Base-by-base conservation (phyloP, 2,888 invertebrate species). In the Myathropa florea region DNA sequence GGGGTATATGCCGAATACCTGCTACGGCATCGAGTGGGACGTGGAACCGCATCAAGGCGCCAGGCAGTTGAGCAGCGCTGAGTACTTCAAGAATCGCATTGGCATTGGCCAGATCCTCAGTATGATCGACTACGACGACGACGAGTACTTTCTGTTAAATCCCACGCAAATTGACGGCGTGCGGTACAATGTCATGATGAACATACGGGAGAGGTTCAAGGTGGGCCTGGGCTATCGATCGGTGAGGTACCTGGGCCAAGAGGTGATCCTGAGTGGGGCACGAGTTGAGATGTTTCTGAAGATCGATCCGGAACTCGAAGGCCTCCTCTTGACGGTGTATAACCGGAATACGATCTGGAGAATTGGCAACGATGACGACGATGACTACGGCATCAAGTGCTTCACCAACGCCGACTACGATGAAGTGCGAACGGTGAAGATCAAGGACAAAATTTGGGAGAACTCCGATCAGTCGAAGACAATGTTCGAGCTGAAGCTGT, bases 351-450 rank as follows among this genome's bases (percentile, higher is more conserved):
- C 93, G 75, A 91, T 95, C 72, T 94, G 94, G 94, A 93, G 93
- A 82, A 59, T 88, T 3, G 83, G 89, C 14, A 79, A 88, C 2
- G 80, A 88, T 57, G 79, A 82, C 6, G 77, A 89, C 7, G 88
- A 92, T 53, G 93, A 94, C 80, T 93, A 91, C 87, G 94, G 94
- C 4, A 92, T 95, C 61, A 94, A 94, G 89, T 95, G 95, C 90
- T 95, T 95, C 90, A 94, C 95, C 3, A 94, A 95, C 89, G 94
- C 94, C 0, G 90, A 91, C 24, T 93, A 93, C 88, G 94, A 94
- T 4, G 93, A 94, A 86, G 92, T 93, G 24, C 93, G 90, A 86
- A 92, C 92, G 3, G 93, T 94, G 0, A 91, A 94, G 85, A 90
- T 94, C 7, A 92, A 93, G 78, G 90, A 93, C 18, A 76, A 89